phyloP scores from a whole-genome alignment of 1,140 invertebrate genomes.

The Palaemon carinicauda region DNA sequence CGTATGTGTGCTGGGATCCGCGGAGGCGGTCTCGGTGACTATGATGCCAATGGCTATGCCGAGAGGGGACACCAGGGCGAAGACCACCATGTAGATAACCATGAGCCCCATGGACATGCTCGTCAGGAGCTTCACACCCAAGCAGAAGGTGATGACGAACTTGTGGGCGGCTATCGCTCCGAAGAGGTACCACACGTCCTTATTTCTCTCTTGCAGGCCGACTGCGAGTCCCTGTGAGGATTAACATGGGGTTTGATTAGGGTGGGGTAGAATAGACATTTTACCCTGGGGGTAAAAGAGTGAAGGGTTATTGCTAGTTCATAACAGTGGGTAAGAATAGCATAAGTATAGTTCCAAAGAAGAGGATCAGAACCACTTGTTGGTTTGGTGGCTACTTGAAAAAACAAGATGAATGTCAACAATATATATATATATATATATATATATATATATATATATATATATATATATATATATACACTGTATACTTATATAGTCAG shows the following conservation, averaged over 20 bases:
- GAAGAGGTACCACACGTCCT: conserved; percentile 76
- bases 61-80: conserved; percentile 81
- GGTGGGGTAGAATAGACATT: background rate
- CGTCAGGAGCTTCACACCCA: conserved; percentile 65
- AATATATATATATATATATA: background rate
- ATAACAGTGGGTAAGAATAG: background rate
- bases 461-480: conserved; percentile 3
- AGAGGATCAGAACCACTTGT: background rate
- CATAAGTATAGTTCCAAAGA: background rate
- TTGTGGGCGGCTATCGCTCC: conserved; percentile 72
- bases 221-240: conserved; percentile 75
- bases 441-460: conserved; percentile 11
- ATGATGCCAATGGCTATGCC: conserved; percentile 74
- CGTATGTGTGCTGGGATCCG: conserved; percentile 54
- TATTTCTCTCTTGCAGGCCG: conserved; percentile 72
- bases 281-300: background rate
- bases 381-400: background rate
- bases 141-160: conserved; percentile 74
- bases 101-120: conserved; percentile 65
- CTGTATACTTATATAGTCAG: background rate
- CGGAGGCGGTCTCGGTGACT: conserved; percentile 67
- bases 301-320: no score
- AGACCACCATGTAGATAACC: conserved; percentile 77
- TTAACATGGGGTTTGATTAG: background rate
- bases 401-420: no score